phyloP scores from a whole-genome alignment of 1,140 invertebrate genomes.

The Drosophila serrata region DNA sequence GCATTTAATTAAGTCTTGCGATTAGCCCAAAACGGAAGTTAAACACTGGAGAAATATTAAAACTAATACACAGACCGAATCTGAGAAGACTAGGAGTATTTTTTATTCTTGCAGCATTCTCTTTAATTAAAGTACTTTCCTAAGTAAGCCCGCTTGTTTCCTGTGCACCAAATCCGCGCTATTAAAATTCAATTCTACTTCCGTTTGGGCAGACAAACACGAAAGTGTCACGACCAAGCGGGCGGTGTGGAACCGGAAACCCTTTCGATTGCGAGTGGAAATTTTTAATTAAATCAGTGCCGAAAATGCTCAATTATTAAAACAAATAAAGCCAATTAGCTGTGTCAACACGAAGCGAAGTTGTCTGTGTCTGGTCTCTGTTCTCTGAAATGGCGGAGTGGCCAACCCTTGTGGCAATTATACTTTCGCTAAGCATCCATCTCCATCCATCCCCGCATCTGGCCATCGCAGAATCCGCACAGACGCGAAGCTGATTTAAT shows the following conservation, averaged over 20 bases:
- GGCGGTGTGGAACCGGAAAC: constrained; percentile 30
- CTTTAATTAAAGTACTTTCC: background rate
- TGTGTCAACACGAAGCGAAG: constrained; percentile 74
- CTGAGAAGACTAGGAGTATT: background rate
- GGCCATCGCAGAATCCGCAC: constrained; percentile 10
- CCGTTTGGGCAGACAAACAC: constrained; percentile 41
- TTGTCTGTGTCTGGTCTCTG: constrained; percentile 3
- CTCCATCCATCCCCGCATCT: constrained; percentile 18
- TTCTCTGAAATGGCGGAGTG: constrained; percentile 14
- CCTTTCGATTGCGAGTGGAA: constrained; percentile 52
- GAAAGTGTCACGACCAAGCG: constrained; percentile 26
- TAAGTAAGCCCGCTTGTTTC: background rate
- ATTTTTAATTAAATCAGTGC: constrained; percentile 84
- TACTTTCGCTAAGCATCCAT: constrained; percentile 58
- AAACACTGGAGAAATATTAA: background rate
- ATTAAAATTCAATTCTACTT: constrained; percentile 74
- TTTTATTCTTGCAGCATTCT: background rate
- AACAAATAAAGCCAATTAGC: constrained; percentile 85
- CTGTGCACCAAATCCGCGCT: constrained; percentile 54
- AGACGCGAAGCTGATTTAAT: constrained; percentile 65
- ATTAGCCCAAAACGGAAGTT: constrained; percentile 46
- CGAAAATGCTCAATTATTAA: constrained; percentile 85
- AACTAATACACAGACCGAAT: background rate
- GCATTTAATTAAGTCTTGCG: constrained; percentile 68
- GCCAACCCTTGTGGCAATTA: constrained; percentile 66